Percentiles rank a stretch among this genome's conserved stretches.
Evolutionary conservation across 92 coral and sea anemone species (phyloP).

Genomic region (Pocillopora grandis): DNA sequence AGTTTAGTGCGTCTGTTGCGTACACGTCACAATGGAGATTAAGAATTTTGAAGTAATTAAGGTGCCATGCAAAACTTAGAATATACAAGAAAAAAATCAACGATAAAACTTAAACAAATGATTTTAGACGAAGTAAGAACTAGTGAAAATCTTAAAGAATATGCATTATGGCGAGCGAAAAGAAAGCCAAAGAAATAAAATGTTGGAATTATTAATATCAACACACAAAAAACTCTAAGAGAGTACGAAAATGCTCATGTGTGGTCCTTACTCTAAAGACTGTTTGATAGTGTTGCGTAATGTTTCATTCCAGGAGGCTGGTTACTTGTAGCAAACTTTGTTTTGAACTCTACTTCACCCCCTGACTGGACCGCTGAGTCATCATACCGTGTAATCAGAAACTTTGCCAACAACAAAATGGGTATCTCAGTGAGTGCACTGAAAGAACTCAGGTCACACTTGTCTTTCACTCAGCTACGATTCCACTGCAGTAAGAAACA

Average conservation of each 20-base stretch:
- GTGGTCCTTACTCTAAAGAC: background rate
- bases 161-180: too few species aligned
- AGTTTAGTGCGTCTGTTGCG: background rate
- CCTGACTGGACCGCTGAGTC: background rate
- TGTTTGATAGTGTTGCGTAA: background rate
- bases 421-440: constrained; percentile 26
- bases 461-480: constrained; percentile 39
- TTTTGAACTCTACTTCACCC: background rate
- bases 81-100: too few species aligned
- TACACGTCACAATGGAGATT: background rate
- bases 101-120: too few species aligned
- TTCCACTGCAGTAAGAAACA: constrained; percentile 48
- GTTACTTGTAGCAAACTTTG: constrained; percentile 36
- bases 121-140: too few species aligned
- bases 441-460: constrained; percentile 24
- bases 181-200: too few species aligned
- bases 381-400: constrained; percentile 33
- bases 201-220: too few species aligned
- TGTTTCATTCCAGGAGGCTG: constrained; percentile 45
- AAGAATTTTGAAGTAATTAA: constrained; percentile 1
- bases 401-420: constrained; percentile 24
- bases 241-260: too few species aligned
- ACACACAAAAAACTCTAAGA: too few species aligned
- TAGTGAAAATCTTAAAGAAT: too few species aligned
- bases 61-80: too few species aligned